Conservation (phyloP, 2,797 vertebrate genomes). For the Anguilla megastoma region DNA sequence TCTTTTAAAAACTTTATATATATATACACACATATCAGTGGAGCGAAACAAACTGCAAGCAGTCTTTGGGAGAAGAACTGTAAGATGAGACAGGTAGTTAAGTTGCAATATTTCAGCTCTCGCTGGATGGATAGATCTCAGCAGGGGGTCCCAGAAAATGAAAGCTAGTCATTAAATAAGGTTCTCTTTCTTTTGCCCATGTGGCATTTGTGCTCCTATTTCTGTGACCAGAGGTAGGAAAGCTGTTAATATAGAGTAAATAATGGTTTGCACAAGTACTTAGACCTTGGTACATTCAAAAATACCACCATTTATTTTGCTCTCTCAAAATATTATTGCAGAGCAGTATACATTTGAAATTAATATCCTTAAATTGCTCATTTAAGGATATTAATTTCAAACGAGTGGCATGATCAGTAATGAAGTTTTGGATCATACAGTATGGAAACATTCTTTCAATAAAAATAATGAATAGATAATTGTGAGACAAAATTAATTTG, state of each 20-base stretch:
- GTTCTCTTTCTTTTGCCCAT: neutral
- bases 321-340: neutral
- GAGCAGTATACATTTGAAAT: neutral
- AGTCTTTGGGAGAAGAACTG: neutral
- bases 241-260: too few relatives aligned
- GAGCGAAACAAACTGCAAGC: neutral
- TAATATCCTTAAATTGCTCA: neutral
- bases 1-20: neutral
- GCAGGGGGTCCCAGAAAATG: neutral
- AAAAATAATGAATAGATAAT: neutral
- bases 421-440: neutral
- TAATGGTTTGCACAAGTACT: too few relatives aligned
- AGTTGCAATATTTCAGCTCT: neutral
- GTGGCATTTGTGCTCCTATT: neutral
- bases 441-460: neutral
- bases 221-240: neutral
- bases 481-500: too few relatives aligned
- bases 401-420: neutral
- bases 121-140: neutral
- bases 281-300: too few relatives aligned
- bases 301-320: too few relatives aligned
- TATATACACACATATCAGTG: neutral
- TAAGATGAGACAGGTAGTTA: neutral
- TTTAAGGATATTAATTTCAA: neutral
- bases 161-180: neutral